Percentiles rank a stretch among this genome's conserved stretches.
Conservation (phyloP, 2,113 vertebrate genomes). For the Tychaedon coryphoeus region DNA sequence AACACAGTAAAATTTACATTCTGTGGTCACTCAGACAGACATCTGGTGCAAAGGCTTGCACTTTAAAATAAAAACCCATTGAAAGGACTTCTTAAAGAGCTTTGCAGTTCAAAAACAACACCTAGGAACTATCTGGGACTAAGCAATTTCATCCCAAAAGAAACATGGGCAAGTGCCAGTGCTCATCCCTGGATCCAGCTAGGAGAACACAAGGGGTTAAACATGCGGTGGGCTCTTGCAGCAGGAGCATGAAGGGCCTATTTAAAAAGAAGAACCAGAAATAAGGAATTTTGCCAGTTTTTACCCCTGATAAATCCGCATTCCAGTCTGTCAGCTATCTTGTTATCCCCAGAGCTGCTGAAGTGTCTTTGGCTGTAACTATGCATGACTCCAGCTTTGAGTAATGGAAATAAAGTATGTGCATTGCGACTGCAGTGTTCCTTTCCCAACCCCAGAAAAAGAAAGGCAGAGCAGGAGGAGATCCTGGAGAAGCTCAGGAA, state of each 20-base stretch:
- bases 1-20: slow-evolving; percentile 30
- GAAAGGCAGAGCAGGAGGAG: not conserved
- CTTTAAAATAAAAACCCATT: slow-evolving; percentile 32
- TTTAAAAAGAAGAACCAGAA: slow-evolving; percentile 53
- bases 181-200: not conserved
- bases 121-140: not conserved
- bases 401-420: slow-evolving; percentile 71
- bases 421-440: not conserved
- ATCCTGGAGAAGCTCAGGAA: not conserved
- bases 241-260: slow-evolving; percentile 27
- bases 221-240: not conserved
- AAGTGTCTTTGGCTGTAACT: slow-evolving; percentile 69
- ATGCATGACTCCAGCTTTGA: slow-evolving; percentile 59
- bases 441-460: not conserved
- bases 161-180: accelerated
- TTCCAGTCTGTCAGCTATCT: slow-evolving; percentile 75
- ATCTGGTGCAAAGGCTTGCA: not conserved
- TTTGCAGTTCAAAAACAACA: not conserved
- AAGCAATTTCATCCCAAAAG: not conserved
- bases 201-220: slow-evolving; percentile 4
- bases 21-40: slow-evolving; percentile 12
- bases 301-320: slow-evolving; percentile 66
- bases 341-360: slow-evolving; percentile 72
- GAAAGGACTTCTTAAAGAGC: slow-evolving; percentile 4
- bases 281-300: slow-evolving; percentile 68